These are phyloP conservation scores for Panthera leo DNA, from an alignment of 2,113 vertebrate genomes.

Conservation along the genomic window DNA sequence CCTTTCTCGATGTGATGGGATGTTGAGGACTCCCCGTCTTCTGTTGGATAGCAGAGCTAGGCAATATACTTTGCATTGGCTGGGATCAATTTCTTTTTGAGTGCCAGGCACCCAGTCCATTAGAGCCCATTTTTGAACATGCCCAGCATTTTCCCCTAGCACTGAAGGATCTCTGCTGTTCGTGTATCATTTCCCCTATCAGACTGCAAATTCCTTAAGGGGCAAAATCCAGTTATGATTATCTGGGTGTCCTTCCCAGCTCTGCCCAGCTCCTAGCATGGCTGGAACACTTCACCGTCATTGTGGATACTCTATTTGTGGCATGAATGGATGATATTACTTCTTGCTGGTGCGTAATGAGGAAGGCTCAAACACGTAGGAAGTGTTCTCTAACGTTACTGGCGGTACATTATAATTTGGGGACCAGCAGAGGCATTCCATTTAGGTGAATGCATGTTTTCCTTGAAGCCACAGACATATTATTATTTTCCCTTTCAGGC, in stretches of 20 bases:
- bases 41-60: not conserved
- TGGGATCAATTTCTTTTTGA: slow-evolving; percentile 58
- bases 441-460: slow-evolving; percentile 1
- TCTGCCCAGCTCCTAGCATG: not conserved
- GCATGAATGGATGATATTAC: not conserved
- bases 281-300: not conserved
- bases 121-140: not conserved
- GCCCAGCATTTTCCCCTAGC: not conserved
- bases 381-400: not conserved
- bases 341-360: not conserved
- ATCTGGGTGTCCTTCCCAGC: not conserved
- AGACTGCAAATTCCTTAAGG: slow-evolving; percentile 38
- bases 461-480: not conserved
- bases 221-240: slow-evolving; percentile 47
- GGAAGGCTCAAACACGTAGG: not conserved
- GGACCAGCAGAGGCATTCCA: not conserved
- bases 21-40: slow-evolving; percentile 40
- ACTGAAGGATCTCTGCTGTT: not conserved
- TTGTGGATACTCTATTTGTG: not conserved
- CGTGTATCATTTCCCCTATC: not conserved
- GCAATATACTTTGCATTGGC: slow-evolving; percentile 13
- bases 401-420: not conserved
- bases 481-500: not conserved
- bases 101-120: slow-evolving; percentile 6
- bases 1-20: slow-evolving; percentile 6